A percentile compares a stretch with the other conserved stretches of the same genome.
Evolutionary conservation across 2,797 vertebrate species (phyloP).

Genomic region (Pyrocephalus nanus): DNA sequence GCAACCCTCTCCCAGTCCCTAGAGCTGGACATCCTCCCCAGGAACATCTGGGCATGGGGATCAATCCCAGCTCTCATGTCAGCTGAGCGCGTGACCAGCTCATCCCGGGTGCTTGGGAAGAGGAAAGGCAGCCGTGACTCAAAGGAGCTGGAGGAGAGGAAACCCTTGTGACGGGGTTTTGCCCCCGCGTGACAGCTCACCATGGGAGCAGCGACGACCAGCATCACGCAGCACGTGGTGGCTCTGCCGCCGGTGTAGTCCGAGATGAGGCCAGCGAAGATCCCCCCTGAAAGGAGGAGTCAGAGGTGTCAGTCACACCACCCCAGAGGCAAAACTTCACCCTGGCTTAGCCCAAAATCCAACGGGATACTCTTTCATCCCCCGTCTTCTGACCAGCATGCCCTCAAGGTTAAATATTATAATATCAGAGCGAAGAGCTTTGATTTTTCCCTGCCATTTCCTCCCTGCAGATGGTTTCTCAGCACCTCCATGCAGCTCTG

Average conservation of each 20-base stretch:
- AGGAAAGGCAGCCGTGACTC: background rate
- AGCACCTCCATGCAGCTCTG: background rate
- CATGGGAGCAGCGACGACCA: constrained; percentile 90
- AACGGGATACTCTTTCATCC: background rate
- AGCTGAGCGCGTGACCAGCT: rapidly evolving
- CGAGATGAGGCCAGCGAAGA: constrained; percentile 88
- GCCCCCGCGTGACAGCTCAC: constrained; percentile 68
- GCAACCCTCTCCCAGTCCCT: background rate
- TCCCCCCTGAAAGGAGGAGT: constrained; percentile 80
- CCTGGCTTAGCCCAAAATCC: background rate
- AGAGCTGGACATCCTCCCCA: background rate
- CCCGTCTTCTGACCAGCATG: background rate
- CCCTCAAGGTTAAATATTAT: background rate
- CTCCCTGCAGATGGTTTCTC: background rate
- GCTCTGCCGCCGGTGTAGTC: constrained; percentile 90
- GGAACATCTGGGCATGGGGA: background rate
- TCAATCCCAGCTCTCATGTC: background rate
- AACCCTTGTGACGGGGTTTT: background rate
- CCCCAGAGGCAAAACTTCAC: background rate
- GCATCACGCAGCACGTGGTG: constrained; percentile 91
- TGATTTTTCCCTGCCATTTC: background rate
- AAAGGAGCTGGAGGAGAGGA: background rate
- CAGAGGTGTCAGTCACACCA: rapidly evolving
- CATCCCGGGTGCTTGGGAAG: rapidly evolving
- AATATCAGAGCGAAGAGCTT: background rate